Percentiles rank a stretch among this genome's conserved stretches.
Evolutionary conservation across 2,888 invertebrate genomes (phyloP).

Genomic region (Epiblema foenella): DNA sequence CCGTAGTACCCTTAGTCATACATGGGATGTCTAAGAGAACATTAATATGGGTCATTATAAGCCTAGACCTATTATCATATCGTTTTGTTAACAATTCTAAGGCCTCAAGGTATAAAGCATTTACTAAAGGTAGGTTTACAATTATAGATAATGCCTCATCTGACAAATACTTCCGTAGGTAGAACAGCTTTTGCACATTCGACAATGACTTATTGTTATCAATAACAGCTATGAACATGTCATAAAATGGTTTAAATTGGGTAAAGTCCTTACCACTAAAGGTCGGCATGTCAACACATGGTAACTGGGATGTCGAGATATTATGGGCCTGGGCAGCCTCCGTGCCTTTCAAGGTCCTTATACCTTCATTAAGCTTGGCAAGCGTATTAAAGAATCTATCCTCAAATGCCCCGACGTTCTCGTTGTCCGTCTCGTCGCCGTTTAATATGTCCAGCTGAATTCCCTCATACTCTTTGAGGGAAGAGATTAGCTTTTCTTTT

Average conservation of each 20-base stretch:
- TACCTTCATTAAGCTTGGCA: neutral
- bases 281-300: neutral
- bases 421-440: neutral
- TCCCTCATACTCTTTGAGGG: neutral
- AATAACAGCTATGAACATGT: neutral
- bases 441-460: neutral
- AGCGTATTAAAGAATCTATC: neutral
- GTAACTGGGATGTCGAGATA: neutral
- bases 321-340: neutral
- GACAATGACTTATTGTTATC: neutral
- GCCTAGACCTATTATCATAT: no score
- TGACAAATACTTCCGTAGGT: neutral
- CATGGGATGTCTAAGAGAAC: neutral
- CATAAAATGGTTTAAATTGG: neutral
- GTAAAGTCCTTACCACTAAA: neutral
- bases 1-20: constrained; percentile 8
- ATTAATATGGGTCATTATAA: neutral
- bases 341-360: neutral
- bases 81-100: neutral
- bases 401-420: neutral
- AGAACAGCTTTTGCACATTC: neutral
- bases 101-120: neutral
- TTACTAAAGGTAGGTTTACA: neutral
- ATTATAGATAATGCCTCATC: neutral
- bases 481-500: neutral